Evolutionary conservation across 1,140 invertebrate genomes (phyloP), one percentile per base, ranked within the genome.

Genomic region (Apocrypta bakeri): DNA sequence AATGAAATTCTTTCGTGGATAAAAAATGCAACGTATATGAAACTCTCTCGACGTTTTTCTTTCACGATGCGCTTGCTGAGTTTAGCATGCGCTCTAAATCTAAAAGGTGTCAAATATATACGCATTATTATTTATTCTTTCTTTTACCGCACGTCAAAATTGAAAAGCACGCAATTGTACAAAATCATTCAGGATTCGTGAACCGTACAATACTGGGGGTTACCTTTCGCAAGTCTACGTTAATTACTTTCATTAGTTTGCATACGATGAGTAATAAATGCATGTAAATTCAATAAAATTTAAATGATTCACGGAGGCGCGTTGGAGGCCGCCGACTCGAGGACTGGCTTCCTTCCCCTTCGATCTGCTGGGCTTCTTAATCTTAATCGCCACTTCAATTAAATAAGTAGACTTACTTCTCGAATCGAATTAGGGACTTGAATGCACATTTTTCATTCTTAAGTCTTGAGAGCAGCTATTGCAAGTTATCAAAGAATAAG

Each of bases 321-420:
- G 33, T 7, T 7, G 17, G 4, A 25, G 17, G 11, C 12, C 31
- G 11, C 12, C 31, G 31, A n/a, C 21, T 6, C 40, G 42, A 66
- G 31, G 29, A 14, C 24, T 79, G 66, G 11, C 31, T 63, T 74
- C 61, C 37, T 81, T 56, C 48, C 48, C n/a, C 21, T 56, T 66
- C 17, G 33, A 81, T 66, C 33, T 27, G 12, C 40, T 66, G 63
- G 29, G 27, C 72, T 81, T 75, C 17, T 68, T 81, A 48, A 81
- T 81, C 9, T 75, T 81, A 81, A 81, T 75, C 37, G 21, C 61
- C 25, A 48, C 72, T 75, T 75, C 27, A 81, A 81, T 75, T 75
- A 75, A 29, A 75, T 75, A 74, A 81, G 27, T 81, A 66, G 61
- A 66, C 24, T 81, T 56, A 56, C 64, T n/a, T 40, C 25, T 31